Evolutionary conservation across 2,113 vertebrate genomes (phyloP).

Genomic region (Saccopteryx bilineata): DNA sequence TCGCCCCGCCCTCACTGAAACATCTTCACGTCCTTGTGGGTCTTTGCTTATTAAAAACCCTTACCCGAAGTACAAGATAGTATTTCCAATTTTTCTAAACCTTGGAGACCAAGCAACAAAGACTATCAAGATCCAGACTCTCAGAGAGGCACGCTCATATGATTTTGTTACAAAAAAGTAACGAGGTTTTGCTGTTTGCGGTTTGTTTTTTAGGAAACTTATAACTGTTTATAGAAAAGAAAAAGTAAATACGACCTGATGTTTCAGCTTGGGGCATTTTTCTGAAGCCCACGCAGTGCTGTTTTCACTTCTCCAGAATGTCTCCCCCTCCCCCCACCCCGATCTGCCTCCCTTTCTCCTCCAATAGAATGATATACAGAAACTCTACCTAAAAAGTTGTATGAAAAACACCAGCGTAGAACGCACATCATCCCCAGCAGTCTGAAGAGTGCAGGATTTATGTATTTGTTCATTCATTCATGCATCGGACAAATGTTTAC

Average conservation of each 20-base stretch:
- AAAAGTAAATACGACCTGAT: constrained; percentile 3
- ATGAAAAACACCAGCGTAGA: not conserved
- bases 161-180: not conserved
- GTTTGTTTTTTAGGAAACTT: constrained; percentile 30
- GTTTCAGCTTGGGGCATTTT: constrained; percentile 47
- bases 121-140: not conserved
- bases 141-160: not conserved
- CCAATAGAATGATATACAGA: not conserved
- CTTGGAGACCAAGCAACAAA: not conserved
- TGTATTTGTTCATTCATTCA: not conserved
- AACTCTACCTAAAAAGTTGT: not conserved
- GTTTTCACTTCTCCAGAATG: not conserved
- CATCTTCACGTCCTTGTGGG: not conserved
- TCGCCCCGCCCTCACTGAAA: not conserved
- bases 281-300: constrained; percentile 42
- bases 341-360: not conserved
- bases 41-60: constrained; percentile 1
- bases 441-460: not conserved
- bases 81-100: not conserved
- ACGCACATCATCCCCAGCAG: not conserved
- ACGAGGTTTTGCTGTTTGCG: not conserved
- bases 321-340: not conserved
- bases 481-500: not conserved
- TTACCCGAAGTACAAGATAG: not conserved
- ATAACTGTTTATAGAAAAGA: constrained; percentile 38